Conservation (phyloP, 1,140 invertebrate species). For the Drosophila kanapiae region DNA sequence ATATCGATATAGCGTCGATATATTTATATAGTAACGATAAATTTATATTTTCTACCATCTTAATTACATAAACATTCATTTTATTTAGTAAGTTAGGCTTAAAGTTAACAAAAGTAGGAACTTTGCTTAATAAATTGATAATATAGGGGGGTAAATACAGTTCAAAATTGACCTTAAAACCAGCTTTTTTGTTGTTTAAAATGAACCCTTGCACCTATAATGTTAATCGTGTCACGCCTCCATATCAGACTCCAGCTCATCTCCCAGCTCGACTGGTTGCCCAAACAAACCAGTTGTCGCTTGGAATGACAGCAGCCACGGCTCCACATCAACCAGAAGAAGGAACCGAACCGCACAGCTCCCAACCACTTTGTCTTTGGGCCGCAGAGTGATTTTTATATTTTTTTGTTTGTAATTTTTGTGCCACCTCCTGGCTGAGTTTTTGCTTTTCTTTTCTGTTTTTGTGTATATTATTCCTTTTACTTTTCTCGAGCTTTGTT, state of each 20-base stretch:
- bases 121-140: not conserved
- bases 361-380: constrained; percentile 52
- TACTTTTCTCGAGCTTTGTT: constrained; percentile 44
- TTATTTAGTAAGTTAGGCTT: not conserved
- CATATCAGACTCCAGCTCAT: not conserved
- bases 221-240: constrained; percentile 25
- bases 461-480: constrained; percentile 6
- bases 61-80: not conserved
- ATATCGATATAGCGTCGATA: too few relatives aligned
- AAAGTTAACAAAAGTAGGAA: too few relatives aligned
- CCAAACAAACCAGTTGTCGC: constrained; percentile 65
- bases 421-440: constrained; percentile 15
- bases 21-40: too few relatives aligned
- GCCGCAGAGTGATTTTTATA: constrained; percentile 39
- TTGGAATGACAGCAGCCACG: constrained; percentile 48
- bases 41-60: too few relatives aligned
- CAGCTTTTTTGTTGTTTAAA: too few relatives aligned
- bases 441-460: constrained; percentile 6
- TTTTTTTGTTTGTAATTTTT: constrained; percentile 37
- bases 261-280: not conserved
- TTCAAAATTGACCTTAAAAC: not conserved
- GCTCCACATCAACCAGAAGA: not conserved
- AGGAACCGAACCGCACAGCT: constrained; percentile 4
- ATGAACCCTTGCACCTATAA: not conserved
- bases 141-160: too few relatives aligned